Percentiles rank a stretch among this genome's conserved stretches.
Conservation (phyloP, 2,113 vertebrate species). For the Oceanites oceanicus region DNA sequence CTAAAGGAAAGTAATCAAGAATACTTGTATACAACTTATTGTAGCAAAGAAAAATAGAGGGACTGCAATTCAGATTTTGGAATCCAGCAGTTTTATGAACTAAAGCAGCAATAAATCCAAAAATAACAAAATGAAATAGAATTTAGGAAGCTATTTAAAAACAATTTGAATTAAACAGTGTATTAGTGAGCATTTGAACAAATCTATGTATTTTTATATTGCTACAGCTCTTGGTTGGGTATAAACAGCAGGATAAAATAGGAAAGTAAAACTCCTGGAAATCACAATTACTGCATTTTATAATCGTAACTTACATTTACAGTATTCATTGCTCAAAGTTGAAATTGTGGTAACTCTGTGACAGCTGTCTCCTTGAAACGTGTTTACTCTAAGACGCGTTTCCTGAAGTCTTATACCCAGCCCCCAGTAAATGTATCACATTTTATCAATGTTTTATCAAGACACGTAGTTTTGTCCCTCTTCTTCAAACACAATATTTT, state of each 20-base stretch:
- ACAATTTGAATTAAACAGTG: constrained; percentile 47
- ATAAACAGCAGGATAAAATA: constrained; percentile 4
- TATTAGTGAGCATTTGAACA: constrained; percentile 19
- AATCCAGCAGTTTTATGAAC: constrained; percentile 40
- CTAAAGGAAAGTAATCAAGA: constrained; percentile 63
- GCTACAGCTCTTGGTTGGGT: not conserved
- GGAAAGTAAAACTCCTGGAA: constrained; percentile 39
- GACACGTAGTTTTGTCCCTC: not conserved
- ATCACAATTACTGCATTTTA: constrained; percentile 2
- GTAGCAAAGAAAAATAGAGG: not conserved
- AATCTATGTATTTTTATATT: not conserved
- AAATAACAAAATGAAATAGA: constrained; percentile 31
- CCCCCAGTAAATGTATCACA: not conserved
- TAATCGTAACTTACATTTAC: not conserved
- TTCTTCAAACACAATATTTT: not conserved
- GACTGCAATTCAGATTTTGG: constrained; percentile 36
- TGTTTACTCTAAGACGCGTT: not conserved
- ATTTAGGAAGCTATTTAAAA: constrained; percentile 40
- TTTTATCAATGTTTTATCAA: not conserved
- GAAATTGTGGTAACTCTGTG: not conserved
- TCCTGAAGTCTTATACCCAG: not conserved
- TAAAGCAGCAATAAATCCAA: constrained; percentile 47
- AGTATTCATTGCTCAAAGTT: not conserved
- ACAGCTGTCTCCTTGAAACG: not conserved
- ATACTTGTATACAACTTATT: constrained; percentile 51